A percentile compares a stretch with the other conserved stretches of the same genome.
Conservation (phyloP, 1,140 invertebrate species). For the Drosophila seguyi region DNA sequence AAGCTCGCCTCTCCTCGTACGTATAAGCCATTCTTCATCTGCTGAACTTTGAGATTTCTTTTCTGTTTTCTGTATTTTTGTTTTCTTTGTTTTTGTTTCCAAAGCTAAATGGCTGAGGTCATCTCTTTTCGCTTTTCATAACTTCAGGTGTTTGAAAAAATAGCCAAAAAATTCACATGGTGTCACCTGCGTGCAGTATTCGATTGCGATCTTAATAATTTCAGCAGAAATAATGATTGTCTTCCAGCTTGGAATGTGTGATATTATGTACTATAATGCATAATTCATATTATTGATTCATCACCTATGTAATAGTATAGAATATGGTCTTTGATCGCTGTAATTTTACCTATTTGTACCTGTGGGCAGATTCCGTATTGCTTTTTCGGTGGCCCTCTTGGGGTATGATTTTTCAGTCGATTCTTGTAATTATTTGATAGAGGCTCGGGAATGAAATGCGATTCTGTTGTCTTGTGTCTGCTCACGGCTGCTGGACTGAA, state of each 20-base stretch:
- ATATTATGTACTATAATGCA: slow-evolving; percentile 15
- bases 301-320: slow-evolving; percentile 11
- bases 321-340: slow-evolving; percentile 3
- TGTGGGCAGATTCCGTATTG: slow-evolving; percentile 15
- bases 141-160: not conserved
- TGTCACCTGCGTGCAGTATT: slow-evolving; percentile 3
- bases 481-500: not conserved
- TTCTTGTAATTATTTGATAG: slow-evolving; percentile 56
- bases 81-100: not conserved
- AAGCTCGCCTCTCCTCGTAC: slow-evolving; percentile 12
- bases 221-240: not conserved
- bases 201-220: slow-evolving; percentile 11
- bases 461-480: slow-evolving; percentile 40
- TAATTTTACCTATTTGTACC: slow-evolving; percentile 12
- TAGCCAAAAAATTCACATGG: slow-evolving; percentile 9
- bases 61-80: slow-evolving; percentile 16
- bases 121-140: slow-evolving; percentile 44
- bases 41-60: slow-evolving; percentile 62
- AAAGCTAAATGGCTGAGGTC: slow-evolving; percentile 57
- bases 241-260: not conserved
- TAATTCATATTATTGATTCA: slow-evolving; percentile 20
- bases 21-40: slow-evolving; percentile 59
- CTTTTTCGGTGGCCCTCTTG: slow-evolving; percentile 19
- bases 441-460: slow-evolving; percentile 42
- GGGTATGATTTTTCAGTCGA: slow-evolving; percentile 47